Evolutionary conservation across 2,797 vertebrate species (phyloP).

Genomic region (Thunnus albacares): DNA sequence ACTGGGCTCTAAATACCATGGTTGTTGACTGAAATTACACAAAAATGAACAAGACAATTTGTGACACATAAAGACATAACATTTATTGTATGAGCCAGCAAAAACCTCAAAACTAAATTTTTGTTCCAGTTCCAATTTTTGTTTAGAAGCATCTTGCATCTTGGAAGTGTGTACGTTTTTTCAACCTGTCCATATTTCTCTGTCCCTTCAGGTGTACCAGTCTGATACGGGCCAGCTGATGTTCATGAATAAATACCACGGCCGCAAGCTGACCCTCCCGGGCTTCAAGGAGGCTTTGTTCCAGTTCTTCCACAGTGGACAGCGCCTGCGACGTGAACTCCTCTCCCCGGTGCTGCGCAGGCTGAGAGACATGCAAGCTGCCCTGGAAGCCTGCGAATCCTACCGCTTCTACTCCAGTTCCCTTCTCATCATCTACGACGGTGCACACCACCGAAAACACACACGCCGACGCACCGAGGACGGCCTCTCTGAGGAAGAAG

Average conservation of each 20-base stretch:
- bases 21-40: no score
- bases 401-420: constrained; percentile 98
- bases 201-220: constrained; percentile 90
- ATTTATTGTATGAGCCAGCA: background rate
- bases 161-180: background rate
- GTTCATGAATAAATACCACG: constrained; percentile 98
- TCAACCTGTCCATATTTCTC: background rate
- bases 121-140: no score
- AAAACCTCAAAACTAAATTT: no score
- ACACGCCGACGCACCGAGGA: constrained; percentile 66
- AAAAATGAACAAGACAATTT: no score
- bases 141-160: no score
- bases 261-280: constrained; percentile 92
- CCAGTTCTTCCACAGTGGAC: constrained; percentile 96
- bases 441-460: constrained; percentile 83
- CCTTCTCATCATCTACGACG: constrained; percentile 96
- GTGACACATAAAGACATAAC: background rate
- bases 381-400: constrained; percentile 94
- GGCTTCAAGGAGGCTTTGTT: constrained; percentile 97
- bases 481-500: constrained; percentile 75
- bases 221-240: constrained; percentile 93
- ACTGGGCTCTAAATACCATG: no score
- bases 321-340: constrained; percentile 90
- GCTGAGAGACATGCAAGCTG: constrained; percentile 92
- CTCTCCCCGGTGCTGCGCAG: constrained; percentile 92